phyloP scores from a whole-genome alignment of 2,113 vertebrate genomes.

The Drymodes brunneopygia region DNA sequence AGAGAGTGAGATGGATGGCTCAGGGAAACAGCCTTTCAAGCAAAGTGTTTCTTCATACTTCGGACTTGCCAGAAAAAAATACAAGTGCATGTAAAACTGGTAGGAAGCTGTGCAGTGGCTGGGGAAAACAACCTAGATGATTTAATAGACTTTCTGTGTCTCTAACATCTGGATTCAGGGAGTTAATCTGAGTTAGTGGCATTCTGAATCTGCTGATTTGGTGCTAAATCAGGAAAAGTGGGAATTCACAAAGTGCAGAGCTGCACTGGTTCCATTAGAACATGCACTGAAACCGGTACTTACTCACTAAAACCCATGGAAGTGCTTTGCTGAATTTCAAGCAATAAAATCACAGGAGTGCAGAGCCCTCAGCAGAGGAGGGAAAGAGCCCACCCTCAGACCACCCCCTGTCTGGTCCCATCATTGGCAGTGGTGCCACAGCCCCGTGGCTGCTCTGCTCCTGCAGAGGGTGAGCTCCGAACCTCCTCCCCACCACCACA shows the following conservation, averaged over 20 bases:
- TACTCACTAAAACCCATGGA: background rate
- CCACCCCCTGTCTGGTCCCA: accelerated
- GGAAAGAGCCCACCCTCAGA: background rate
- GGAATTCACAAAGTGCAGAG: background rate
- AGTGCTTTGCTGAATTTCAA: background rate
- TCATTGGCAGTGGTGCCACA: background rate
- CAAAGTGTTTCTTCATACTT: background rate
- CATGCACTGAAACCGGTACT: accelerated
- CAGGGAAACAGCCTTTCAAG: background rate
- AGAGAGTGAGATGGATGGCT: background rate
- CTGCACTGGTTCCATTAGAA: background rate
- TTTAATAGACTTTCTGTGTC: background rate
- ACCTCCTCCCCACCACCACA: background rate
- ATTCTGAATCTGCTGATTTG: background rate
- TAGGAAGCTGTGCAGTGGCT: background rate
- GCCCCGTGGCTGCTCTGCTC: background rate
- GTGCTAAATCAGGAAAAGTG: background rate
- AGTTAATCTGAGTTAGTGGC: background rate
- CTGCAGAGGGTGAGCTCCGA: accelerated
- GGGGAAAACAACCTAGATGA: background rate
- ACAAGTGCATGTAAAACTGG: background rate
- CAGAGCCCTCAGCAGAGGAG: background rate
- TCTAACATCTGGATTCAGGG: background rate
- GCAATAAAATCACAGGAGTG: accelerated
- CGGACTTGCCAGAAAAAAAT: background rate